phyloP scores from a whole-genome alignment of 2,888 invertebrate genomes.

The Sesamia inferens region DNA sequence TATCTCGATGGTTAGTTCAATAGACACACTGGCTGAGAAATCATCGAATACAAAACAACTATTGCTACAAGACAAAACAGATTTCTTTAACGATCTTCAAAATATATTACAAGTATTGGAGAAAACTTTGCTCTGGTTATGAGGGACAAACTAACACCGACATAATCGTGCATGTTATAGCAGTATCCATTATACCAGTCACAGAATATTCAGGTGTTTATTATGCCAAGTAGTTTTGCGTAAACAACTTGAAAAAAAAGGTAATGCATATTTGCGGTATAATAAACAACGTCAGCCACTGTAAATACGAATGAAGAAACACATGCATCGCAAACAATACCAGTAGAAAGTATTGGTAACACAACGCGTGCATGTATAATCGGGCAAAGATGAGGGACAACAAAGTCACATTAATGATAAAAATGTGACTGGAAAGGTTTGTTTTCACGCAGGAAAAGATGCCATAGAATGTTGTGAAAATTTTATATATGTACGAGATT shows the following conservation, averaged over 20 bases:
- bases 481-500: no score
- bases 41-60: not conserved
- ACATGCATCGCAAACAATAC: conserved; percentile 39
- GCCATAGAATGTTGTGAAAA: no score
- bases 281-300: conserved; percentile 33
- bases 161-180: not conserved
- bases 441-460: not conserved
- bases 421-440: not conserved
- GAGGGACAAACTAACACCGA: not conserved
- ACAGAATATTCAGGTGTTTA: conserved; percentile 5
- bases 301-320: conserved; percentile 37
- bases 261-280: conserved; percentile 11
- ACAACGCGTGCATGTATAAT: conserved; percentile 36
- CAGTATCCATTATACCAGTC: not conserved
- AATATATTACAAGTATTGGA: not conserved
- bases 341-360: conserved; percentile 43
- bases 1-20: not conserved
- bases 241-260: conserved; percentile 21
- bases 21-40: conserved; percentile 1
- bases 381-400: conserved; percentile 34
- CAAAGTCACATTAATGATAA: conserved; percentile 27
- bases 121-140: no score
- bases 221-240: conserved; percentile 26
- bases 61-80: not conserved
- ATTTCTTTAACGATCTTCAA: not conserved